These are phyloP conservation scores for Dipodomys spectabilis DNA, from an alignment of 2,113 vertebrate genomes.

Conservation along the genomic window DNA sequence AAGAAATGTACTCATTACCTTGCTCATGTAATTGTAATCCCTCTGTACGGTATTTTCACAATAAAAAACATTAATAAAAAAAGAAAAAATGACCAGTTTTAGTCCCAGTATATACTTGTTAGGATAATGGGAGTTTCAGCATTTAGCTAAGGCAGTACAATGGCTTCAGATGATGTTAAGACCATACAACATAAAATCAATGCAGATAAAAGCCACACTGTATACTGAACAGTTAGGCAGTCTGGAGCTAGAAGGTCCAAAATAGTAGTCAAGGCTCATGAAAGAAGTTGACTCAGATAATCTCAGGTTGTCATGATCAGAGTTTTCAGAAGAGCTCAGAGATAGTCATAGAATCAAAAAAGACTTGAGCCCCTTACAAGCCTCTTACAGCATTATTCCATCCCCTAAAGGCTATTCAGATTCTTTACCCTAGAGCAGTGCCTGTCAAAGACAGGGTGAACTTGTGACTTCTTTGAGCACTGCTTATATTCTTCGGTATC, in stretches of 20 bases:
- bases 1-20: too few species aligned
- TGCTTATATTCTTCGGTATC: background rate
- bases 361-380: background rate
- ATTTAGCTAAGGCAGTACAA: background rate
- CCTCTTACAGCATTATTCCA: background rate
- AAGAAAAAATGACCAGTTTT: background rate
- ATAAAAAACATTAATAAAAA: too few species aligned
- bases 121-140: background rate
- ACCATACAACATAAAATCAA: background rate
- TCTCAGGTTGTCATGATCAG: background rate
- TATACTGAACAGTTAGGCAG: background rate
- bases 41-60: too few species aligned
- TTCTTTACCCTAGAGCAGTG: background rate
- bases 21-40: too few species aligned
- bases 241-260: background rate
- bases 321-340: background rate
- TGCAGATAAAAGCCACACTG: background rate
- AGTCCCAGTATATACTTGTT: background rate
- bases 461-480: background rate
- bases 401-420: background rate
- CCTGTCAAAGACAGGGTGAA: background rate
- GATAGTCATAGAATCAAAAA: background rate
- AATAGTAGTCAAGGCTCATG: too few species aligned
- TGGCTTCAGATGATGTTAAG: background rate
- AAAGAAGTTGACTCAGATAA: background rate